Evolutionary conservation across 2,113 vertebrate genomes (phyloP).

Genomic region (Ranitomeya variabilis): DNA sequence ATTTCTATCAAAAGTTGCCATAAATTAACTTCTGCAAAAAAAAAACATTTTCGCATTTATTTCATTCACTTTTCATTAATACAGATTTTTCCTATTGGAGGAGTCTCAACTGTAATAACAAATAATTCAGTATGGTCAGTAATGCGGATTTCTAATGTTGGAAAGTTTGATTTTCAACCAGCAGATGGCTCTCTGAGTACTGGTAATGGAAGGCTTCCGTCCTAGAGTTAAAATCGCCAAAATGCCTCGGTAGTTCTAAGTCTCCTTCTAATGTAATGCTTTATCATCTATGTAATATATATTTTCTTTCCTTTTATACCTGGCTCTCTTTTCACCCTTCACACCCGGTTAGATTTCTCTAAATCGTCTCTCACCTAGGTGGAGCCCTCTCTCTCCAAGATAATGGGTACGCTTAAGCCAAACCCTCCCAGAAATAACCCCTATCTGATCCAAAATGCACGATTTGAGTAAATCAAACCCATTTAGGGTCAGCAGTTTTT

Average conservation of each 20-base stretch:
- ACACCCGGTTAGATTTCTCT: neutral
- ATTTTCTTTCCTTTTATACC: too few relatives aligned
- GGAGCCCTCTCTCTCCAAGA: too few relatives aligned
- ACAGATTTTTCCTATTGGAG: neutral
- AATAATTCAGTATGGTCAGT: neutral
- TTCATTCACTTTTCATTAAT: neutral
- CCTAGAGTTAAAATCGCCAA: neutral
- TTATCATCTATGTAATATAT: neutral
- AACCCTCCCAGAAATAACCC: too few relatives aligned
- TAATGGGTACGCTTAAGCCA: too few relatives aligned
- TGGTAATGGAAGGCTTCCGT: neutral
- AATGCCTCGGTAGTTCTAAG: neutral
- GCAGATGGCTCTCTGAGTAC: constrained; percentile 41
- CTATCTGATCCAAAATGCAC: too few relatives aligned
- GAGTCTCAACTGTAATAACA: neutral
- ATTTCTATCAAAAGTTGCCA: neutral
- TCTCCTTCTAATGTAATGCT: neutral
- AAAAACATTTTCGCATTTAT: neutral
- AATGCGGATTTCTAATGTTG: neutral
- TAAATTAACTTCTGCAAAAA: neutral
- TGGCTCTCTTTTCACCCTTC: neutral
- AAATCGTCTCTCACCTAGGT: too few relatives aligned
- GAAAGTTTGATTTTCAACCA: neutral
- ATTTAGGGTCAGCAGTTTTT: too few relatives aligned
- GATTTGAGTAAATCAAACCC: too few relatives aligned